Evolutionary conservation across 2,113 vertebrate genomes (phyloP).

Genomic region (Rhegmatorhina hoffmannsi): DNA sequence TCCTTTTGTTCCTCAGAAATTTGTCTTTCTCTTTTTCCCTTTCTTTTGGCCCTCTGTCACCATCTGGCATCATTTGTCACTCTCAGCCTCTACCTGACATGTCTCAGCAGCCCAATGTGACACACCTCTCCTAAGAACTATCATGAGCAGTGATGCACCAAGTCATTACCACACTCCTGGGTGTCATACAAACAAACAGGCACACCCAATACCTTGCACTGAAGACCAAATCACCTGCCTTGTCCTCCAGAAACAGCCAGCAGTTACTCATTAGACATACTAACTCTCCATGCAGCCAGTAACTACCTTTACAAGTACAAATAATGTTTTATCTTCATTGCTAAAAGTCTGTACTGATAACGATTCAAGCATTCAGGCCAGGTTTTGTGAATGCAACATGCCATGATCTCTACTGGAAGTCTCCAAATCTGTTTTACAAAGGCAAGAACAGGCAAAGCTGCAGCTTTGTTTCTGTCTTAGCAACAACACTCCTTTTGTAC

Average conservation of each 20-base stretch:
- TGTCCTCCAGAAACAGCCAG: background rate
- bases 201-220: background rate
- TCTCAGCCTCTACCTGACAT: background rate
- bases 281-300: background rate
- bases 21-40: background rate
- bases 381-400: background rate
- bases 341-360: background rate
- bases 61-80: background rate
- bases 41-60: background rate
- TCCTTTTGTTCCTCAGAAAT: background rate
- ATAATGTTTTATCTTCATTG: background rate
- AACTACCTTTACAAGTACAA: background rate
- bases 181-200: background rate
- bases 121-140: background rate
- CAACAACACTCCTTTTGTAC: background rate
- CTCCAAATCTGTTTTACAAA: background rate
- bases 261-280: background rate
- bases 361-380: background rate
- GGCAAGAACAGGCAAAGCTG: background rate
- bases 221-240: background rate
- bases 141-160: background rate
- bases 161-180: background rate
- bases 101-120: background rate
- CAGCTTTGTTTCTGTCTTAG: background rate
- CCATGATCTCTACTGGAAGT: background rate